A percentile compares a stretch with the other conserved stretches of the same genome.
phyloP scores from a whole-genome alignment of 1,140 invertebrate genomes.

The Ips typographus region DNA sequence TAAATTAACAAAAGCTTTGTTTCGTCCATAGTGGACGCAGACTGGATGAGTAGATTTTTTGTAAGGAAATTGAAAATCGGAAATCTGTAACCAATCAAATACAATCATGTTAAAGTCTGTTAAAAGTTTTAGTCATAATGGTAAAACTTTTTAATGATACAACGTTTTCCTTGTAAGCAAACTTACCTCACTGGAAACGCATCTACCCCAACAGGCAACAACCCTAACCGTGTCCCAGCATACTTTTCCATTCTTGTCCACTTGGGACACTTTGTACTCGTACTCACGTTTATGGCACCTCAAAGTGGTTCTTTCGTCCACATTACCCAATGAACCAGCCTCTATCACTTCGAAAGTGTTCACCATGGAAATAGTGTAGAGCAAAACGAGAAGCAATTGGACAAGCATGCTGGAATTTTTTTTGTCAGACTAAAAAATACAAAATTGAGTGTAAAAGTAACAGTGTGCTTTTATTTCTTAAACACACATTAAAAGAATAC shows the following conservation, averaged over 20 bases:
- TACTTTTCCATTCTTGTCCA: constrained; percentile 62
- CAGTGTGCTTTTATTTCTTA: background rate
- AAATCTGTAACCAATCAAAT: constrained; percentile 58
- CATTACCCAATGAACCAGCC: constrained; percentile 11
- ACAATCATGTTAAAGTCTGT: background rate
- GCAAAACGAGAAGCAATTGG: constrained; percentile 17
- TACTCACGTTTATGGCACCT: constrained; percentile 55
- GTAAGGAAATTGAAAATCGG: constrained; percentile 84
- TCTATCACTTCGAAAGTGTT: constrained; percentile 25
- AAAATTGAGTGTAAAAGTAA: background rate
- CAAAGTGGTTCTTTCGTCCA: constrained; percentile 38
- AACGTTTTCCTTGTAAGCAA: background rate
- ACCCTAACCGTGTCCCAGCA: constrained; percentile 75
- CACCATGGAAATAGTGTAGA: constrained; percentile 4
- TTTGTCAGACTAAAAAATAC: background rate
- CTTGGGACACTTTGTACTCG: constrained; percentile 58
- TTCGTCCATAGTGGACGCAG: constrained; percentile 72
- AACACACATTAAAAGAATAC: background rate
- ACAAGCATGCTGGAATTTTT: constrained; percentile 24
- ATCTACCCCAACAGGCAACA: constrained; percentile 79
- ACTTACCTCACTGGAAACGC: constrained; percentile 74
- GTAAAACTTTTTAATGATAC: background rate
- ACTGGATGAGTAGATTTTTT: constrained; percentile 81
- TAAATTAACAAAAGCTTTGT: constrained; percentile 57
- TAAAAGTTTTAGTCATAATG: constrained; percentile 3